phyloP scores from a whole-genome alignment of 2,888 invertebrate genomes.

The Chaetoderma sp. region DNA sequence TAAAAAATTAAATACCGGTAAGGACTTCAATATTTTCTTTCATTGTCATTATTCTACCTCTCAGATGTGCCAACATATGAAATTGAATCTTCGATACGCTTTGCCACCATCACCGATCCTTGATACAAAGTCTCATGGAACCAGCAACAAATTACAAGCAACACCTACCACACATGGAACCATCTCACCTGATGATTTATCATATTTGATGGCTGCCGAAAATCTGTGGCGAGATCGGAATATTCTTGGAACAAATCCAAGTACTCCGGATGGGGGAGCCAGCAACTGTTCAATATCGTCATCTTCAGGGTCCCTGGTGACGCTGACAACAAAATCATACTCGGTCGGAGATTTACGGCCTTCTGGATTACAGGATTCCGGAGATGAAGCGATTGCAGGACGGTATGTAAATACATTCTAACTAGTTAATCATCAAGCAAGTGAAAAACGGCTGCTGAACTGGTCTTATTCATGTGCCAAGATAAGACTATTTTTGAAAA shows the following conservation, averaged over 20 bases:
- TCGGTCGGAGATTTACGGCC: conserved; percentile 46
- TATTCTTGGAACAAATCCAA: conserved; percentile 28
- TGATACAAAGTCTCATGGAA: conserved; percentile 23
- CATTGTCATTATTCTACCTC: neutral
- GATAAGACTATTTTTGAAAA: too few species aligned
- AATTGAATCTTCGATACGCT: conserved; percentile 47
- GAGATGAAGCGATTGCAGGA: too few species aligned
- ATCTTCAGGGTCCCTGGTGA: too few species aligned
- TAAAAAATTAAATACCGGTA: too few species aligned
- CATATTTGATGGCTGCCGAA: conserved; percentile 41
- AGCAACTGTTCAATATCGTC: too few species aligned
- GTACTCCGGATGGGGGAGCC: conserved; percentile 32
- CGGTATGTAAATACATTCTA: too few species aligned
- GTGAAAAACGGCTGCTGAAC: too few species aligned
- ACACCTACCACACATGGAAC: conserved; percentile 36
- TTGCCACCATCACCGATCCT: conserved; percentile 29
- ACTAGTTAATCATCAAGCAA: too few species aligned
- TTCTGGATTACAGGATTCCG: conserved; percentile 37
- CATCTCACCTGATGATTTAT: conserved; percentile 39
- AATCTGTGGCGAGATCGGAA: conserved; percentile 42
- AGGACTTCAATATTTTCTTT: too few species aligned
- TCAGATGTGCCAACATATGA: conserved; percentile 50
- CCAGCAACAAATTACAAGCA: conserved; percentile 29
- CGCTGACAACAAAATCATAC: conserved; percentile 46
- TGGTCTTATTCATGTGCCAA: too few species aligned